phyloP scores from a whole-genome alignment of 2,113 vertebrate genomes.

The Brachypodius melanocephalos region DNA sequence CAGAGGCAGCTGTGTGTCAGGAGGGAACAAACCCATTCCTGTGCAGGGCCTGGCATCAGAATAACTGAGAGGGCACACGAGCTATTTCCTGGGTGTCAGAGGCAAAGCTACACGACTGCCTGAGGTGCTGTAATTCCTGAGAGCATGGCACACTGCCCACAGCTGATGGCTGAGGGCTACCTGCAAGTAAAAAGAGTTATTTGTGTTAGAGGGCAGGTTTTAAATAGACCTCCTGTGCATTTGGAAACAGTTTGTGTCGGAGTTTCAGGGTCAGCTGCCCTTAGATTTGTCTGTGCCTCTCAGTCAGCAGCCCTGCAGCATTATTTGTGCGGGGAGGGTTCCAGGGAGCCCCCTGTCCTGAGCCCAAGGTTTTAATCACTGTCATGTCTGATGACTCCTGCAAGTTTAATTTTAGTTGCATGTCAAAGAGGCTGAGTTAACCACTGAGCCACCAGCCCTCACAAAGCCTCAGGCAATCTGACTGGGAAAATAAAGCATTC shows the following conservation, averaged over 20 bases:
- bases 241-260: conserved; percentile 4
- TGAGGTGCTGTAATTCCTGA: conserved; percentile 23
- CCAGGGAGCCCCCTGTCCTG: background rate
- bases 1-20: background rate
- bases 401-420: conserved; percentile 49
- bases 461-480: background rate
- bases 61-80: background rate
- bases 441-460: conserved; percentile 19
- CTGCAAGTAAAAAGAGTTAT: conserved; percentile 31
- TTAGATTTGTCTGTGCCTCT: background rate
- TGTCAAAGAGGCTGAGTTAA: conserved; percentile 44
- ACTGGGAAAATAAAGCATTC: background rate
- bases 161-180: conserved; percentile 13
- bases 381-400: conserved; percentile 3
- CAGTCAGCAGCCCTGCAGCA: background rate
- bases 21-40: background rate
- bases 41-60: background rate
- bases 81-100: background rate
- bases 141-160: background rate
- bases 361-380: conserved; percentile 16
- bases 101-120: background rate
- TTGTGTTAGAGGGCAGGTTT: conserved; percentile 39
- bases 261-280: conserved; percentile 44
- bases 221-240: conserved; percentile 25
- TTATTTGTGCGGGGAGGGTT: background rate